Evolutionary conservation across 1,140 invertebrate genomes (phyloP).

Genomic region (Drosophila eugracilis): DNA sequence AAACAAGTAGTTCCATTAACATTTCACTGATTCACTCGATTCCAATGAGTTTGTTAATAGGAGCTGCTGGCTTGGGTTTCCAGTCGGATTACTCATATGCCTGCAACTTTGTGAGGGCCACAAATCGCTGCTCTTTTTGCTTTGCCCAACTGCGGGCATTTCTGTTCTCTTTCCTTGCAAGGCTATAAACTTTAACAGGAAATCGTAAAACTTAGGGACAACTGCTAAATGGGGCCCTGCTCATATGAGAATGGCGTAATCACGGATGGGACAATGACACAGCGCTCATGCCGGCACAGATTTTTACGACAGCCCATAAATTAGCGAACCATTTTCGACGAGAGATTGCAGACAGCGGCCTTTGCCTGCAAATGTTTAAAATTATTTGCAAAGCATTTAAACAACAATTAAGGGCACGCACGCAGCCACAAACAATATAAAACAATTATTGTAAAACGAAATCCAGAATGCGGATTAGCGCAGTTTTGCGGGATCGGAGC

Average conservation of each 20-base stretch:
- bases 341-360: slow-evolving; percentile 21
- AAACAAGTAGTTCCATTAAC: neutral
- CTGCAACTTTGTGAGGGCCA: slow-evolving; percentile 21
- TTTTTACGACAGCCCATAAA: slow-evolving; percentile 68
- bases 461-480: slow-evolving; percentile 59
- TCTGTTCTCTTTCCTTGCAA: slow-evolving; percentile 11
- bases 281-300: slow-evolving; percentile 52
- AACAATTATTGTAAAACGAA: slow-evolving; percentile 32
- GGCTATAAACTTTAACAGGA: slow-evolving; percentile 66
- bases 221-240: slow-evolving; percentile 17
- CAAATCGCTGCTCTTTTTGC: neutral
- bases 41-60: no score
- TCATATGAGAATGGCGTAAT: slow-evolving; percentile 60
- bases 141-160: neutral
- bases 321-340: slow-evolving; percentile 64
- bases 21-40: no score
- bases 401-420: slow-evolving; percentile 61
- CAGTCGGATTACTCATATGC: slow-evolving; percentile 6
- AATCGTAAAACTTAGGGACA: slow-evolving; percentile 60
- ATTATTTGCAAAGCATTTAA: slow-evolving; percentile 66
- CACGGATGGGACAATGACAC: slow-evolving; percentile 63
- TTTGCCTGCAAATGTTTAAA: slow-evolving; percentile 48
- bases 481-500: slow-evolving; percentile 42
- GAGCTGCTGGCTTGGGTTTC: no score
- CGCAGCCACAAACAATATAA: slow-evolving; percentile 22